These are phyloP conservation scores for Mamestra configurata DNA, from an alignment of 1,140 invertebrate species.

Conservation along the genomic window DNA sequence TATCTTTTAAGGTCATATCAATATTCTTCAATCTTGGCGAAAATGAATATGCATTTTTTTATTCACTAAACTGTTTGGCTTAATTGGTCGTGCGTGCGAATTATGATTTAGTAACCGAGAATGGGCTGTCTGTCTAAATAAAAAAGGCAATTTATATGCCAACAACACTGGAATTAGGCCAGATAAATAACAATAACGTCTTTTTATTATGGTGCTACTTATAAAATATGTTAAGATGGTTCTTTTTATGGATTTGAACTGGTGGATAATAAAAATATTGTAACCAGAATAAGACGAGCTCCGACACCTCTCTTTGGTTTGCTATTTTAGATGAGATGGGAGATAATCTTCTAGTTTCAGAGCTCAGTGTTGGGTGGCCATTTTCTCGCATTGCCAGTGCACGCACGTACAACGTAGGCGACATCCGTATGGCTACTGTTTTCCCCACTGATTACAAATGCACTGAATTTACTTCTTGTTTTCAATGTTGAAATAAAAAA, in stretches of 20 bases:
- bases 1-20: conserved; percentile 38
- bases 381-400: conserved; percentile 66
- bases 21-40: conserved; percentile 17
- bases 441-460: conserved; percentile 78
- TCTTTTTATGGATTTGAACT: conserved; percentile 76
- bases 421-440: conserved; percentile 79
- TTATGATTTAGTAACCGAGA: conserved; percentile 29
- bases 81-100: conserved; percentile 49
- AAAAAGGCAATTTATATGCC: conserved; percentile 44
- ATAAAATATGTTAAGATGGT: conserved; percentile 72
- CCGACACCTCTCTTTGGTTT: conserved; percentile 47
- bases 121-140: conserved; percentile 42
- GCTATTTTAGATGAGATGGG: conserved; percentile 53
- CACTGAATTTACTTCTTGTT: conserved; percentile 64
- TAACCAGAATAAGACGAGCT: conserved; percentile 64
- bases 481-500: conserved; percentile 54
- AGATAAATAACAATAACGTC: conserved; percentile 57
- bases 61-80: neutral
- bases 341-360: conserved; percentile 40
- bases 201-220: conserved; percentile 54
- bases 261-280: conserved; percentile 71
- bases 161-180: conserved; percentile 49
- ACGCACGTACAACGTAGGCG: conserved; percentile 75
- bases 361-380: conserved; percentile 65
- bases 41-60: conserved; percentile 34